Conservation (phyloP, 2,113 vertebrate genomes). For the Desmodus rotundus region DNA sequence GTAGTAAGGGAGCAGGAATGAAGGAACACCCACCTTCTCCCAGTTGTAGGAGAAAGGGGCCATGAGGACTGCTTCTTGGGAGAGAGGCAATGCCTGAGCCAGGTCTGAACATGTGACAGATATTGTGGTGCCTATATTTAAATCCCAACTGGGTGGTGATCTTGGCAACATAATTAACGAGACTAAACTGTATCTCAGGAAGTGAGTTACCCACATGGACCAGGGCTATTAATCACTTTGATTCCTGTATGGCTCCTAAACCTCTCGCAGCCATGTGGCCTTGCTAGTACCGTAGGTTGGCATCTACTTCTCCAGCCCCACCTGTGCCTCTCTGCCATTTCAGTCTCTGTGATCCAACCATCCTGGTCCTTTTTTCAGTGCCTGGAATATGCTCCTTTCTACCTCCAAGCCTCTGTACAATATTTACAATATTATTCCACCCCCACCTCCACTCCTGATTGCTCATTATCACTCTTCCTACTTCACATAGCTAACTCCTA, state of each 20-base stretch:
- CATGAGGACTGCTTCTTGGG: background rate
- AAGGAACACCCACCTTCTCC: background rate
- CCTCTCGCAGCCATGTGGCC: background rate
- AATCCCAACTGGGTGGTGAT: conserved; percentile 13
- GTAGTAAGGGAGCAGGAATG: conserved; percentile 6
- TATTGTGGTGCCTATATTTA: conserved; percentile 2
- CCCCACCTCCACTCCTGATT: background rate
- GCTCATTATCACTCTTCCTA: background rate
- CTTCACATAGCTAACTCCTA: background rate
- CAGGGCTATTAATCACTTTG: background rate
- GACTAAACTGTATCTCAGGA: background rate
- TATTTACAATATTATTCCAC: background rate
- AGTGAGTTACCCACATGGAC: background rate
- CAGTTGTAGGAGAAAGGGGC: background rate
- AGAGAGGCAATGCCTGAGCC: conserved; percentile 14
- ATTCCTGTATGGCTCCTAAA: conserved; percentile 12
- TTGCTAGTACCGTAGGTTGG: background rate
- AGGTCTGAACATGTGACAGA: background rate
- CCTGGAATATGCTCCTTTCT: background rate
- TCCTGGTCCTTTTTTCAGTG: background rate
- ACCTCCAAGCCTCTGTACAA: background rate
- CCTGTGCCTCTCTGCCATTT: background rate
- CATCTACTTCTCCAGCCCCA: background rate
- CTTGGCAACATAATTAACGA: conserved; percentile 13
- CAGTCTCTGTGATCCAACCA: conserved; percentile 17